These are phyloP conservation scores for Tiliqua scincoides DNA, from an alignment of 2,113 vertebrate species.

Conservation along the genomic window DNA sequence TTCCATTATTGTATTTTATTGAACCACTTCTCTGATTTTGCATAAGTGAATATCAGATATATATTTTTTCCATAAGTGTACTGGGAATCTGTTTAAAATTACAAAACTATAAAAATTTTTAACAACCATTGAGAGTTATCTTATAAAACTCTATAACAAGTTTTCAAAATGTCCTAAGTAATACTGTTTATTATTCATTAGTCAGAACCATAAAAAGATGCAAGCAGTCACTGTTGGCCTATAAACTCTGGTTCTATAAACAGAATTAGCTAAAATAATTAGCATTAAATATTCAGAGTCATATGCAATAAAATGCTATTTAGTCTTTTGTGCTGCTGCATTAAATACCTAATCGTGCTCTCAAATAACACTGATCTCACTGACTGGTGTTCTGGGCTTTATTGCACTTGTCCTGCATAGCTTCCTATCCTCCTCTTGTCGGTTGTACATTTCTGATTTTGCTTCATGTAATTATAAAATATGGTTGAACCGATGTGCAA, in stretches of 20 bases:
- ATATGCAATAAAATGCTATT: background rate
- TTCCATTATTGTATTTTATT: constrained; percentile 2
- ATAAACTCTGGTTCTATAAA: constrained; percentile 20
- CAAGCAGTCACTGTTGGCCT: background rate
- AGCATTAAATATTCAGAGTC: constrained; percentile 31
- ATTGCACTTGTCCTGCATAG: background rate
- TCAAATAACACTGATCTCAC: background rate
- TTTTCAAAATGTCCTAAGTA: constrained; percentile 7
- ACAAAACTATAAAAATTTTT: constrained; percentile 6
- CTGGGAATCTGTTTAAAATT: background rate
- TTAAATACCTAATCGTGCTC: constrained; percentile 8
- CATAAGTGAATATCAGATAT: background rate
- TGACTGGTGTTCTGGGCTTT: background rate
- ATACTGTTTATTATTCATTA: background rate
- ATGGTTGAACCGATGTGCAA: background rate
- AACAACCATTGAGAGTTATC: background rate
- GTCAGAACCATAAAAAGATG: constrained; percentile 9
- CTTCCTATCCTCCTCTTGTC: background rate
- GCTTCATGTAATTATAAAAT: constrained; percentile 3
- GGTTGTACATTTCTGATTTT: background rate
- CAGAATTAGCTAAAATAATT: constrained; percentile 25
- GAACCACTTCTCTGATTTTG: background rate
- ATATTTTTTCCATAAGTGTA: constrained; percentile 5
- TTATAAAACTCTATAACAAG: constrained; percentile 4
- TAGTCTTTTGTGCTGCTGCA: background rate